Percentiles rank a stretch among this genome's conserved stretches.
Conservation (phyloP, 2,113 vertebrate genomes). For the Scatophagus argus region DNA sequence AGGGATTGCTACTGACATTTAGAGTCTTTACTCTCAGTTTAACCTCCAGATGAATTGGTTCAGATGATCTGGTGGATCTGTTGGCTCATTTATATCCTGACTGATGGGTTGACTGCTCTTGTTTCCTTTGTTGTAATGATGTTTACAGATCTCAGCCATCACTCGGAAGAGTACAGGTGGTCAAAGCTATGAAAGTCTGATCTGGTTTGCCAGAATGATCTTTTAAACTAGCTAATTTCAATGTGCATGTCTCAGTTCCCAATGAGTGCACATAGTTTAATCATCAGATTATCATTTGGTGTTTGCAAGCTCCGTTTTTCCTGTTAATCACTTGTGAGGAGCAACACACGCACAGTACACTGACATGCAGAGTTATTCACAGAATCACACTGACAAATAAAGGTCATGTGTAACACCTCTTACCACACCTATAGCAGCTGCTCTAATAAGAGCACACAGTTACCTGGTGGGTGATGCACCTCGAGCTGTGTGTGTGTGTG, state of each 20-base stretch:
- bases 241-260: neutral
- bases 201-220: neutral
- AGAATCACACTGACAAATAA: slow-evolving; percentile 17
- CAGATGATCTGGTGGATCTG: neutral
- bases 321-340: neutral
- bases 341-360: neutral
- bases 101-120: neutral
- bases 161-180: neutral
- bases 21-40: neutral
- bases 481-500: slow-evolving; percentile 28
- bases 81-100: neutral
- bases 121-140: neutral
- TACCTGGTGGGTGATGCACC: slow-evolving; percentile 42
- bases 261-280: neutral
- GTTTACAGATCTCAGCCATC: neutral
- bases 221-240: neutral
- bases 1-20: neutral
- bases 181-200: neutral
- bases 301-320: neutral
- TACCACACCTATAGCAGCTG: slow-evolving; percentile 50
- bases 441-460: slow-evolving; percentile 22
- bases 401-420: slow-evolving; percentile 49
- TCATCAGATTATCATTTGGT: neutral
- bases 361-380: neutral
- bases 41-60: neutral